Conservation (phyloP, 2,797 vertebrate species). For the Ceryle rudis region DNA sequence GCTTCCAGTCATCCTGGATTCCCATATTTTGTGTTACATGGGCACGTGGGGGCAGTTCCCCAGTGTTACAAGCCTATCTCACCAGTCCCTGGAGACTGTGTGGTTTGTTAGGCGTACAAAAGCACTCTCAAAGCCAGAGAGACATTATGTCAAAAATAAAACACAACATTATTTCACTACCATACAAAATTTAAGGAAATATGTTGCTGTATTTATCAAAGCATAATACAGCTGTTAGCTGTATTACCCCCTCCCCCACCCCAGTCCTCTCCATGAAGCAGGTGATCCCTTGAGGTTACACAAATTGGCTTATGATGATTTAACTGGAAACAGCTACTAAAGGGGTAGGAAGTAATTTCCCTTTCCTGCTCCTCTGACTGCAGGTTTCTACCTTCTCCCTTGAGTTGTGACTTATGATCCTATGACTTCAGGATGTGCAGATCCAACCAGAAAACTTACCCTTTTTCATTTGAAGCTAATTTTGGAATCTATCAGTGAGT, state of each 20-base stretch:
- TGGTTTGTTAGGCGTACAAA: background rate
- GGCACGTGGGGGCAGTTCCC: background rate
- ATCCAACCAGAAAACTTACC: background rate
- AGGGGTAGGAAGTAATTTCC: background rate
- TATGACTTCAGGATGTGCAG: background rate
- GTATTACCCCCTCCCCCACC: too few species aligned
- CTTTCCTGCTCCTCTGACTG: background rate
- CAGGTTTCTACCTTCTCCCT: background rate
- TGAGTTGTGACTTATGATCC: background rate
- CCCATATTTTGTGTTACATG: background rate
- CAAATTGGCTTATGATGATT: fast-evolving
- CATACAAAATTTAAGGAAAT: background rate
- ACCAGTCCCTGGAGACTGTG: background rate
- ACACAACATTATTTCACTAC: background rate
- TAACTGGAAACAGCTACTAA: background rate
- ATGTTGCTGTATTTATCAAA: background rate
- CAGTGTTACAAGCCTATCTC: background rate
- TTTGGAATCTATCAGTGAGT: background rate
- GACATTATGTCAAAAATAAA: background rate
- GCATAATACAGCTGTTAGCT: too few species aligned
- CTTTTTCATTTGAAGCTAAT: background rate
- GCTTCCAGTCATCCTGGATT: background rate
- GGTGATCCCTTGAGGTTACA: background rate
- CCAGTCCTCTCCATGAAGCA: background rate
- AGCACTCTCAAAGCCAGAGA: background rate